phyloP scores from a whole-genome alignment of 1,140 invertebrate species.

The Papilio dardanus region DNA sequence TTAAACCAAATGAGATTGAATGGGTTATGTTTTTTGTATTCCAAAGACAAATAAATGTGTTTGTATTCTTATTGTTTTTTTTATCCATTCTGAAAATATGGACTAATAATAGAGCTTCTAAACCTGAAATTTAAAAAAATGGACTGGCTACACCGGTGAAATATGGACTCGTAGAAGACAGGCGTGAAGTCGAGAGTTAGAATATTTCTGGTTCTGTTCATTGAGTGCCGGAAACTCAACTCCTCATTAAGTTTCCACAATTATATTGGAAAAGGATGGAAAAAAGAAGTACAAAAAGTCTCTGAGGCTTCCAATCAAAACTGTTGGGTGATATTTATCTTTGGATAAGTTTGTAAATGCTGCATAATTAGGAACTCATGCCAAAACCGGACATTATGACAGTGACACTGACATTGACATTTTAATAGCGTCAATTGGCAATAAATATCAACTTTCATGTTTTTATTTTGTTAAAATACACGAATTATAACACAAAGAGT shows the following conservation, averaged over 20 bases:
- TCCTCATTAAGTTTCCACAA: too few species aligned
- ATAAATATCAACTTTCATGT: neutral
- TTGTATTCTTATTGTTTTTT: neutral
- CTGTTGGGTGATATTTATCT: too few species aligned
- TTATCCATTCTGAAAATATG: neutral
- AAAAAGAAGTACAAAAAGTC: too few species aligned
- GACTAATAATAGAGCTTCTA: too few species aligned
- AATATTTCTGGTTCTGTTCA: too few species aligned
- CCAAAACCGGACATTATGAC: neutral
- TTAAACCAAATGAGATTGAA: neutral
- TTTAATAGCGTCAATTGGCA: neutral
- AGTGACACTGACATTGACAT: constrained; percentile 8
- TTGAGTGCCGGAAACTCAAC: too few species aligned
- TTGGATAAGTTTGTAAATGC: neutral
- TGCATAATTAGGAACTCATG: neutral
- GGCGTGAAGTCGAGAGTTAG: too few species aligned
- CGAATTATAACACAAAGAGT: neutral
- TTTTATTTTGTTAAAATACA: neutral
- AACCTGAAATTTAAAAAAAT: too few species aligned
- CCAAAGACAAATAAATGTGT: neutral
- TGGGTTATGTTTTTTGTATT: neutral
- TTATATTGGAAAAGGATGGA: too few species aligned
- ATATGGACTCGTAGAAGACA: too few species aligned
- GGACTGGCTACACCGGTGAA: too few species aligned
- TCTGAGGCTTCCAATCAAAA: too few species aligned